Percentiles rank a stretch among this genome's conserved stretches.
Conservation (phyloP, 1,140 invertebrate species). For the Sycophaga agraensis region DNA sequence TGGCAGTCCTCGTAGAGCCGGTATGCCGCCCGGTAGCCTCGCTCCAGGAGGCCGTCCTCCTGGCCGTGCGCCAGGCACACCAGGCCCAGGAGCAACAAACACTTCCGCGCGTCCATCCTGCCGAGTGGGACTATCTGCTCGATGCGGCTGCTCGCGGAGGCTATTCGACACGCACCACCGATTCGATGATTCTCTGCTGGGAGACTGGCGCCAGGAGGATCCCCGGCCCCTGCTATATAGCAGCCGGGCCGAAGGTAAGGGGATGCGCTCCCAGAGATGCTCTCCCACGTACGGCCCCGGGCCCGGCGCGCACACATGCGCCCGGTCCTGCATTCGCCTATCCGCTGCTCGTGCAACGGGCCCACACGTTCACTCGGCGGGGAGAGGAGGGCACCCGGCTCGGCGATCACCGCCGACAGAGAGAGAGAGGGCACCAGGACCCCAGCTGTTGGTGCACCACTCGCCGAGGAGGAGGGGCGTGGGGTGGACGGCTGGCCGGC, state of each 20-base stretch:
- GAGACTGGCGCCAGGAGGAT: conserved; percentile 50
- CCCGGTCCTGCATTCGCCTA: conserved; percentile 1
- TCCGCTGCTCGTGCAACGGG: background rate
- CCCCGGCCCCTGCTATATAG: conserved; percentile 50
- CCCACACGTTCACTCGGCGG: conserved; percentile 12
- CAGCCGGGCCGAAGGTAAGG: conserved; percentile 36
- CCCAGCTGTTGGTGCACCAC: background rate
- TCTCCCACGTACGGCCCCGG: conserved; percentile 35
- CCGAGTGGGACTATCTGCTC: too few relatives aligned
- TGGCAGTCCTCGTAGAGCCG: conserved; percentile 55
- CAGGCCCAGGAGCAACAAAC: conserved; percentile 38
- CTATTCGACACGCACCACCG: conserved; percentile 45
- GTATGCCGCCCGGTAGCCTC: conserved; percentile 48
- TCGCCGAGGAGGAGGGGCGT: conserved; percentile 1
- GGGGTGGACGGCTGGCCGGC: conserved; percentile 3
- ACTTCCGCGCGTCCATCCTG: conserved; percentile 43
- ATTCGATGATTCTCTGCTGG: conserved; percentile 44
- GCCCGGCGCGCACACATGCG: background rate
- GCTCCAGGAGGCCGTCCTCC: conserved; percentile 41
- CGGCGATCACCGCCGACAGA: background rate
- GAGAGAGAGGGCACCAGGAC: conserved; percentile 15
- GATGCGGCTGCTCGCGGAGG: too few relatives aligned
- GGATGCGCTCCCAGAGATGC: conserved; percentile 34
- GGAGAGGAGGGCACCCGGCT: background rate
- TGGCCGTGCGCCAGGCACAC: conserved; percentile 9